Percentiles rank a stretch among this genome's conserved stretches.
Evolutionary conservation across 2,113 vertebrate genomes (phyloP).

Genomic region (Tetrao urogallus): DNA sequence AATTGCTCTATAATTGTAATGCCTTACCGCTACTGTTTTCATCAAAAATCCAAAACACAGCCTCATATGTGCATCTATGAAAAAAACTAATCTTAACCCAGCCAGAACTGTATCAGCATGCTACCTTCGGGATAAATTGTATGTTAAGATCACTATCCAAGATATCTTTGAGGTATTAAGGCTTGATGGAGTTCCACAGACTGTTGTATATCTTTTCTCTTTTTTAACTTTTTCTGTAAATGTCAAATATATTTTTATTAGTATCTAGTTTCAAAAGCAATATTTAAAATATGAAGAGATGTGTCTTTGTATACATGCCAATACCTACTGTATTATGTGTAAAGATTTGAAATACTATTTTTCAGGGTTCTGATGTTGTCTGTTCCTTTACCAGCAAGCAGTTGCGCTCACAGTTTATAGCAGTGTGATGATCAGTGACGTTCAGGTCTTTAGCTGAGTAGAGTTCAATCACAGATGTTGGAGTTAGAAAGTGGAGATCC

Average conservation of each 20-base stretch:
- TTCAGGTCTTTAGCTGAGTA: not conserved
- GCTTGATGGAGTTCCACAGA: not conserved
- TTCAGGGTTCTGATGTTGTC: not conserved
- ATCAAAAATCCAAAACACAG: not conserved
- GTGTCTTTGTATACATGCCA: not conserved
- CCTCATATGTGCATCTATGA: not conserved
- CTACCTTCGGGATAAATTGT: not conserved
- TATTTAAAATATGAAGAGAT: not conserved
- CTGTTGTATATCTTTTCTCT: not conserved
- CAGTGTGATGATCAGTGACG: not conserved
- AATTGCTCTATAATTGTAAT: not conserved
- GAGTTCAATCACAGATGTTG: not conserved
- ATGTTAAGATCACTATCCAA: not conserved
- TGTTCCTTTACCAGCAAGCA: not conserved
- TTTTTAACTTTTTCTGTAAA: not conserved
- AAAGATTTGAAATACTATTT: not conserved
- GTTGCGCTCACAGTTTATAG: not conserved
- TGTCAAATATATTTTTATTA: not conserved
- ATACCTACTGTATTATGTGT: not conserved
- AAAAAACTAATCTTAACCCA: not conserved
- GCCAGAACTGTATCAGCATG: not conserved
- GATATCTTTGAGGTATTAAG: not conserved
- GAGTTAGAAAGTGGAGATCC: not conserved
- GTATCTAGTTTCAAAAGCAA: not conserved
- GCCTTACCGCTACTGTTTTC: not conserved